phyloP scores from a whole-genome alignment of 1,140 invertebrate species.

The Hylyphantes graminicola region DNA sequence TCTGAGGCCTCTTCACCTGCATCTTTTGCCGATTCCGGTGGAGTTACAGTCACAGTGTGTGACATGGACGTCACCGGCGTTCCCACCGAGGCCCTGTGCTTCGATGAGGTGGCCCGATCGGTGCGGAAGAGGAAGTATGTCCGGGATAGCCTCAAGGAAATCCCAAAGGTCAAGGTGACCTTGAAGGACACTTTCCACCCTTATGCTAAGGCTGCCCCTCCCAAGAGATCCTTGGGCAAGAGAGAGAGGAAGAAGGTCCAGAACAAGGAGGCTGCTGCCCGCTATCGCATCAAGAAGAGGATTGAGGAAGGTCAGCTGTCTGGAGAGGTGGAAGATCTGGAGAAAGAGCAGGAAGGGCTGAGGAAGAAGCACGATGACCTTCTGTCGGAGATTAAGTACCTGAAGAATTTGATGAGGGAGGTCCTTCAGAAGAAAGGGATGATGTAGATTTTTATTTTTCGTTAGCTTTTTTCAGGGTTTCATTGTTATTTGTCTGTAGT shows the following conservation, averaged over 20 bases:
- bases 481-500: conserved; percentile 23
- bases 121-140: conserved; percentile 30
- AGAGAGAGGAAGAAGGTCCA: conserved; percentile 50
- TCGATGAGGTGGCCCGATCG: conserved; percentile 39
- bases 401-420: conserved; percentile 46
- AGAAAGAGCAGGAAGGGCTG: conserved; percentile 36
- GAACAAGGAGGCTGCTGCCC: conserved; percentile 57
- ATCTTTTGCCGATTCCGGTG: background rate
- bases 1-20: conserved; percentile 11
- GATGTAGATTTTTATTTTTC: conserved; percentile 14
- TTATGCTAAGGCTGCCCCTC: background rate
- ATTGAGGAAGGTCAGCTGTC: conserved; percentile 10
- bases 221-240: background rate
- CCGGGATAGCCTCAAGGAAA: conserved; percentile 3
- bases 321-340: conserved; percentile 24
- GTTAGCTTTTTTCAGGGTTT: conserved; percentile 18
- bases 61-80: background rate
- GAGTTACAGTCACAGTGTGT: conserved; percentile 16
- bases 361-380: conserved; percentile 37
- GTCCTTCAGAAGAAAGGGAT: conserved; percentile 34
- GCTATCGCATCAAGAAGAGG: conserved; percentile 46
- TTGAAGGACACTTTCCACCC: conserved; percentile 23
- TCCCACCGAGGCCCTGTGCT: background rate
- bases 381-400: conserved; percentile 42
- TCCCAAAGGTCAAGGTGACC: conserved; percentile 30